Conservation (phyloP, 2,113 vertebrate genomes). For the Onychostruthus taczanowskii region DNA sequence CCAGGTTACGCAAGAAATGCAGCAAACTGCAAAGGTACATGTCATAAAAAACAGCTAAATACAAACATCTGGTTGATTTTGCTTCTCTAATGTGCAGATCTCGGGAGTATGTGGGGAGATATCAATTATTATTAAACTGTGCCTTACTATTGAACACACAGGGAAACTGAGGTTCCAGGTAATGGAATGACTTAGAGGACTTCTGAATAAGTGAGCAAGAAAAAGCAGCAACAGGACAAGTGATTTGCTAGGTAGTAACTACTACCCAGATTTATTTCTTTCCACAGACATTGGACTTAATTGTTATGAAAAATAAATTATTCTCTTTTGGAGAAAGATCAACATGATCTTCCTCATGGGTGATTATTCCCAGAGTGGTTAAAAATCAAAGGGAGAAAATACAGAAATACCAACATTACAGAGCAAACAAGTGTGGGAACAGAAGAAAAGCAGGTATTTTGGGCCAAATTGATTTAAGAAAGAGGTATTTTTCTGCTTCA, state of each 20-base stretch:
- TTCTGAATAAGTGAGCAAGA: neutral
- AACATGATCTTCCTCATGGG: neutral
- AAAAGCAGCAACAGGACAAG: neutral
- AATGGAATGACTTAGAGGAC: neutral
- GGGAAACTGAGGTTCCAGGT: neutral
- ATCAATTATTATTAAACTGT: neutral
- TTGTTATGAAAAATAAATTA: neutral
- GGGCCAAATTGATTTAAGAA: neutral
- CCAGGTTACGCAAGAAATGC: neutral
- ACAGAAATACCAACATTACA: neutral
- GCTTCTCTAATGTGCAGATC: neutral
- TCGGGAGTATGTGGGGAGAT: fast-evolving
- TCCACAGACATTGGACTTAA: neutral
- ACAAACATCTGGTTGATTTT: neutral
- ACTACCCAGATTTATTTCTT: neutral
- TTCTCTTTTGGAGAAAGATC: neutral
- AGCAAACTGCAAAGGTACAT: neutral
- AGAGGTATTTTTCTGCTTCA: neutral
- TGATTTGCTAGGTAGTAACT: neutral
- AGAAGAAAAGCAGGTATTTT: neutral
- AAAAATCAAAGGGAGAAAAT: neutral
- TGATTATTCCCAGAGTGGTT: neutral
- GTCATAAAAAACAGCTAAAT: neutral
- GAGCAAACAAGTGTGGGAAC: neutral
- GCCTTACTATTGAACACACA: neutral